Evolutionary conservation across 2,113 vertebrate genomes (phyloP).

Genomic region (Uria aalge): DNA sequence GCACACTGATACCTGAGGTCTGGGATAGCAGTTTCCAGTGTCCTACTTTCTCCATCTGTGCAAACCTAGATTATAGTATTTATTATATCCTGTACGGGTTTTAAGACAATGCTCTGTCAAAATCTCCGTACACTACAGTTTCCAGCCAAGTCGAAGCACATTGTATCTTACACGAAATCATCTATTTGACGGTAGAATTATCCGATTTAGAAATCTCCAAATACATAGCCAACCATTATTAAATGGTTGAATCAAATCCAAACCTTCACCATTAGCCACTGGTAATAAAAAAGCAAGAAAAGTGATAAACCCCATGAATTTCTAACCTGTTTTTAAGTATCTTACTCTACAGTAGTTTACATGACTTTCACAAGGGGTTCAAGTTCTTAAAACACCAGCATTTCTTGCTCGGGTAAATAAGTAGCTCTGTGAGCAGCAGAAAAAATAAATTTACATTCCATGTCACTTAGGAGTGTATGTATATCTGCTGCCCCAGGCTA

Average conservation of each 20-base stretch:
- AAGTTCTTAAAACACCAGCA: neutral
- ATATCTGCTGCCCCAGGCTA: slow-evolving; percentile 27
- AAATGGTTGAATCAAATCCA: neutral
- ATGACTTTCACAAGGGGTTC: neutral
- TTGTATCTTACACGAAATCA: neutral
- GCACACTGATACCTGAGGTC: neutral
- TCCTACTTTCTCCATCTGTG: too few relatives aligned
- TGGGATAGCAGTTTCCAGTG: neutral
- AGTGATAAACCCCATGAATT: neutral
- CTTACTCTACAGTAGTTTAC: neutral
- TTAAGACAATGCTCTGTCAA: neutral
- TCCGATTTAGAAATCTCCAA: neutral
- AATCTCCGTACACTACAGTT: neutral
- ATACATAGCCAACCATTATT: neutral
- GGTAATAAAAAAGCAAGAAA: neutral
- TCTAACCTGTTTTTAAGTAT: neutral
- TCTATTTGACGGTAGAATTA: neutral
- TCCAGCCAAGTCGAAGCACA: neutral
- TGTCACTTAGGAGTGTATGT: neutral
- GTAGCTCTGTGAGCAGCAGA: neutral
- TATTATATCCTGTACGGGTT: neutral
- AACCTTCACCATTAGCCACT: neutral
- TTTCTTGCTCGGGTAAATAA: neutral
- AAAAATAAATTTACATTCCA: neutral
- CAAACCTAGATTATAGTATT: neutral